Evolutionary conservation across 2,113 vertebrate genomes (phyloP).

Genomic region (Brienomyrus brachyistius): DNA sequence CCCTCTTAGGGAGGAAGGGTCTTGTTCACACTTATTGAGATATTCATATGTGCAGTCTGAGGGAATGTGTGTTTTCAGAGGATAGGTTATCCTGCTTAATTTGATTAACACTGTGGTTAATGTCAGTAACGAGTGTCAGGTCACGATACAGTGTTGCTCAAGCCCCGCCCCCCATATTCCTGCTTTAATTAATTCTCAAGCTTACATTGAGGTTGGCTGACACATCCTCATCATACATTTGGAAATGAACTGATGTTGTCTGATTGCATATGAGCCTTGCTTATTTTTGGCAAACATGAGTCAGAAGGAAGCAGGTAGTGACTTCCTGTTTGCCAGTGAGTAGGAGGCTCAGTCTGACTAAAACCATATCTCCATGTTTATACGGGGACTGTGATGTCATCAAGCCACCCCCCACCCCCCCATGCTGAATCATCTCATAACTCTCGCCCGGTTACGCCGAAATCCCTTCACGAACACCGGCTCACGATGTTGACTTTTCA

Average conservation of each 20-base stretch:
- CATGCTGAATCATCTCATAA: not conserved
- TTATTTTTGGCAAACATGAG: not conserved
- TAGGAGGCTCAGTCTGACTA: not conserved
- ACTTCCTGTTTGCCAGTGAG: not conserved
- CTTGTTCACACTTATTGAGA: not conserved
- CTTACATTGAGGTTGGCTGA: not conserved
- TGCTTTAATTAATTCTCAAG: not conserved
- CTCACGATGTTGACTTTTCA: not conserved
- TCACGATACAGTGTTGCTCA: not conserved
- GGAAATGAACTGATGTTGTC: not conserved
- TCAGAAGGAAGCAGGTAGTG: not conserved
- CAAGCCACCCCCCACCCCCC: not conserved
- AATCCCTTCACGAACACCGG: not conserved
- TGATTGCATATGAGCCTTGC: not conserved
- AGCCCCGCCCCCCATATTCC: not conserved
- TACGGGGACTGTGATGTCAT: not conserved
- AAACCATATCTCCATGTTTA: not conserved
- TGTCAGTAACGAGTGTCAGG: constrained; percentile 18
- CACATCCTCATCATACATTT: not conserved
- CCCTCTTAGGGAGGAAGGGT: not conserved
- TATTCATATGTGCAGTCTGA: not conserved
- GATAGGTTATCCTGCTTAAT: constrained; percentile 21
- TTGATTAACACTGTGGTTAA: constrained; percentile 24
- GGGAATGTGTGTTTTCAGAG: not conserved
- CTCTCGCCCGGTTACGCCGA: not conserved